Percentiles rank a stretch among this genome's conserved stretches.
Conservation (phyloP, 1,140 invertebrate species). For the Hormaphis cornu region DNA sequence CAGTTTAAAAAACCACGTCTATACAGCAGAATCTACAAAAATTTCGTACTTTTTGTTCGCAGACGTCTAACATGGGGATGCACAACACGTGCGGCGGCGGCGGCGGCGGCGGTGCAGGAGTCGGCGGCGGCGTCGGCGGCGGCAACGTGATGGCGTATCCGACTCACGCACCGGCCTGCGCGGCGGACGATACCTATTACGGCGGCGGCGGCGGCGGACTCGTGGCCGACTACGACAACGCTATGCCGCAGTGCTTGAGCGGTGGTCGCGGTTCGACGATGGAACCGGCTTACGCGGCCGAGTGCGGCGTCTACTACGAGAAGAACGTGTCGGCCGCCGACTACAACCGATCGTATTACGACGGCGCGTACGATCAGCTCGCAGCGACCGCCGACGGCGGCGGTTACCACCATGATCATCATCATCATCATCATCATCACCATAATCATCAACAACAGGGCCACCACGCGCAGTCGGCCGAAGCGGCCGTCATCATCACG, state of each 20-base stretch:
- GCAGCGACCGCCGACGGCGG: not conserved
- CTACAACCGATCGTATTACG: slow-evolving; percentile 4
- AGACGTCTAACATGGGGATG: slow-evolving; percentile 24
- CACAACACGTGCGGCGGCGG: slow-evolving; percentile 16
- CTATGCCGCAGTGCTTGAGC: not conserved
- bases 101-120: not conserved
- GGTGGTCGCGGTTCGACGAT: not conserved
- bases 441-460: not conserved
- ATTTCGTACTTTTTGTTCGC: no score
- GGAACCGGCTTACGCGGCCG: not conserved
- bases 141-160: not conserved
- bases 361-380: not conserved
- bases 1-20: no score
- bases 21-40: no score
- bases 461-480: slow-evolving; percentile 24
- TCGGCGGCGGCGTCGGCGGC: not conserved
- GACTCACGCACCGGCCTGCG: not conserved
- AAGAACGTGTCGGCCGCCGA: not conserved
- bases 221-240: slow-evolving; percentile 8
- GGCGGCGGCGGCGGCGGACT: not conserved
- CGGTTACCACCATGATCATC: not conserved
- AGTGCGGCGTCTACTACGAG: slow-evolving; percentile 13
- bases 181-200: slow-evolving; percentile 1
- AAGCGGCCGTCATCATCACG: slow-evolving; percentile 53
- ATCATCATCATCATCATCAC: slow-evolving; percentile 22